A percentile compares a stretch with the other conserved stretches of the same genome.
These are phyloP conservation scores for Tretioscincus oriximinensis DNA, from an alignment of 2,113 vertebrate genomes.

Conservation along the genomic window DNA sequence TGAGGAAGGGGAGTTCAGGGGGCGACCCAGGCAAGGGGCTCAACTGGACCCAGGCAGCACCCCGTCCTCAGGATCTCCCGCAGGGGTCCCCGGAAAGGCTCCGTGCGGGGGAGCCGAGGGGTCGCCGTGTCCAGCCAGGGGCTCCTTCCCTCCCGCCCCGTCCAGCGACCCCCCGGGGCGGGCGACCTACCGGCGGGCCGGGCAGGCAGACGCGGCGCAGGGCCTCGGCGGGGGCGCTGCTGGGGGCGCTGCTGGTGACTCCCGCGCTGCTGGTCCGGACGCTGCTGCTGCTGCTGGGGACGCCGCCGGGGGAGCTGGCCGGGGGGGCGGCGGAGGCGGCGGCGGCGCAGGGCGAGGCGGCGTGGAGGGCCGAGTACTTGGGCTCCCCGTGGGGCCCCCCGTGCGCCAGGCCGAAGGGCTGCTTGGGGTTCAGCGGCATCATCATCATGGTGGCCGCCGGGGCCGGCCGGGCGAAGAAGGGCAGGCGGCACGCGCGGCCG, in stretches of 20 bases:
- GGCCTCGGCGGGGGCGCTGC: conserved; percentile 83
- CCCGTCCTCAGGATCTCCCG: too few relatives aligned
- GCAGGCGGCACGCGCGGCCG: conserved; percentile 26
- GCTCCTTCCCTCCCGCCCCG: conserved; percentile 73
- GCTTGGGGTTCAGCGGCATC: conserved; percentile 99
- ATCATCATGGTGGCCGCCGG: conserved; percentile 87
- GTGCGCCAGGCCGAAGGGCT: conserved; percentile 91
- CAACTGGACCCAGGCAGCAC: too few relatives aligned
- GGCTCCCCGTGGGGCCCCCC: conserved; percentile 62
- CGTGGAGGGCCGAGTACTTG: conserved; percentile 91
- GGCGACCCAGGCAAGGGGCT: too few relatives aligned
- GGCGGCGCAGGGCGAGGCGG: conserved; percentile 84
- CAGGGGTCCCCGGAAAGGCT: too few relatives aligned
- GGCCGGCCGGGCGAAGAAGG: conserved; percentile 60
- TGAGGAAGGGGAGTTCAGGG: too few relatives aligned
- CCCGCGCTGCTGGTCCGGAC: conserved; percentile 60
- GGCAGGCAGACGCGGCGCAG: conserved; percentile 95
- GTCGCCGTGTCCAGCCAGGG: background rate
- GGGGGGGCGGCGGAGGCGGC: conserved; percentile 78
- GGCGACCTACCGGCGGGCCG: conserved; percentile 95
- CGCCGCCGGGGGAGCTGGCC: conserved; percentile 79
- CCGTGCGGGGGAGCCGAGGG: too few relatives aligned
- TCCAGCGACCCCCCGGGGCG: conserved; percentile 83
- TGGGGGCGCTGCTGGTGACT: conserved; percentile 30
- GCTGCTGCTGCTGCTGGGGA: conserved; percentile 58